phyloP scores from a whole-genome alignment of 2,888 invertebrate species.

The Eubasilissa splendida region DNA sequence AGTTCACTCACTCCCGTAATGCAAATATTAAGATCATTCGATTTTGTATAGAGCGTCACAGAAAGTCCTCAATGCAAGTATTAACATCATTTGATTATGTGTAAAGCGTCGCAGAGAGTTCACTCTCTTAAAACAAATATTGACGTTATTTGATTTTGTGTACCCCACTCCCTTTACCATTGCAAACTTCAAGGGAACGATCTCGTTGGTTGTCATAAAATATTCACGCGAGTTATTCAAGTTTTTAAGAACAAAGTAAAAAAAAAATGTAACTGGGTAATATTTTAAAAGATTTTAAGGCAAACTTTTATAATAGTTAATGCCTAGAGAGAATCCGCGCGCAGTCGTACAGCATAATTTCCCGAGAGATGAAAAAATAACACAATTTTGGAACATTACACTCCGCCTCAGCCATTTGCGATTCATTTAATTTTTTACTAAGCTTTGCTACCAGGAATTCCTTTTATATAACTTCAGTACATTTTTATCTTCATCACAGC shows the following conservation, averaged over 20 bases:
- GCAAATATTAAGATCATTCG: too few species aligned
- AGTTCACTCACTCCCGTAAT: too few species aligned
- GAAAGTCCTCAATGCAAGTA: too few species aligned
- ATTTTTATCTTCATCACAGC: too few species aligned
- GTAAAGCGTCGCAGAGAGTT: too few species aligned
- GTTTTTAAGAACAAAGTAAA: neutral
- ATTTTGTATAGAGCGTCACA: too few species aligned
- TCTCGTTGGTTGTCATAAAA: neutral
- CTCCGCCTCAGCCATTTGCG: neutral
- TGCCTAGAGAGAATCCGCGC: neutral
- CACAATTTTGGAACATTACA: slow-evolving; percentile 21
- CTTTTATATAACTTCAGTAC: too few species aligned
- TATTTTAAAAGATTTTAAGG: slow-evolving; percentile 18
- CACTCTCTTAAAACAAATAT: too few species aligned
- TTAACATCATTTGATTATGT: too few species aligned
- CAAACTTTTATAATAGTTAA: slow-evolving; percentile 23
- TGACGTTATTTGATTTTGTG: neutral
- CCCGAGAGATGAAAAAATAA: slow-evolving; percentile 9
- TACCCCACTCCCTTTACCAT: neutral
- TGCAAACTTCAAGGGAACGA: neutral
- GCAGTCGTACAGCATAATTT: slow-evolving; percentile 8
- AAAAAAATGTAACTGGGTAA: slow-evolving; percentile 1
- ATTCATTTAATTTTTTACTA: slow-evolving; percentile 10
- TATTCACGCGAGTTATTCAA: slow-evolving; percentile 14
- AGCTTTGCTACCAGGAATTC: too few species aligned